Evolutionary conservation across 2,797 vertebrate genomes (phyloP).

Genomic region (Ceryle rudis): DNA sequence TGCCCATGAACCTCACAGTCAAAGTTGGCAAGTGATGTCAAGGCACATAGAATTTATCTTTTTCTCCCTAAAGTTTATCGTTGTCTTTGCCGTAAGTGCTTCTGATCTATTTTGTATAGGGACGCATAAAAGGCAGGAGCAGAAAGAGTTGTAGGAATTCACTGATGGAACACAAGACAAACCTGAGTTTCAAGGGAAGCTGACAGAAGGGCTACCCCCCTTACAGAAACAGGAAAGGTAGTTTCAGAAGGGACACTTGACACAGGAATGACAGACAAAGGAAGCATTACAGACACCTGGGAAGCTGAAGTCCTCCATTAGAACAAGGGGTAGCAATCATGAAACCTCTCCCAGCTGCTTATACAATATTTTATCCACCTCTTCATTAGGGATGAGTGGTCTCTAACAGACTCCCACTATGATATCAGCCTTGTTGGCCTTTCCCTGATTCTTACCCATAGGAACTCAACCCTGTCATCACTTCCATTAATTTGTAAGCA

Average conservation of each 20-base stretch:
- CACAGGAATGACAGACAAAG: background rate
- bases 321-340: too few relatives aligned
- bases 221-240: background rate
- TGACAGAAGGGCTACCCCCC: background rate
- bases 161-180: background rate
- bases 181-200: background rate
- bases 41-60: background rate
- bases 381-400: too few relatives aligned
- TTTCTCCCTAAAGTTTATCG: accelerated
- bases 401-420: too few relatives aligned
- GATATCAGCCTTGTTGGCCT: too few relatives aligned
- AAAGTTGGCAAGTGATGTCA: background rate
- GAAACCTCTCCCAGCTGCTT: too few relatives aligned
- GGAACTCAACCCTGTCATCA: too few relatives aligned
- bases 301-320: too few relatives aligned
- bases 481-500: too few relatives aligned
- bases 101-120: background rate
- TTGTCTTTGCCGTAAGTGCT: background rate
- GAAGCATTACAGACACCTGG: background rate
- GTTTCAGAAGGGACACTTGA: background rate
- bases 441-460: too few relatives aligned
- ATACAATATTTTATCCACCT: too few relatives aligned
- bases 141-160: background rate
- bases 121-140: background rate
- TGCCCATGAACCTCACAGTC: background rate